Evolutionary conservation across 37 sponge, comb jelly and placozoan genomes (phyloP).

Genomic region (Halichondria panicea): DNA sequence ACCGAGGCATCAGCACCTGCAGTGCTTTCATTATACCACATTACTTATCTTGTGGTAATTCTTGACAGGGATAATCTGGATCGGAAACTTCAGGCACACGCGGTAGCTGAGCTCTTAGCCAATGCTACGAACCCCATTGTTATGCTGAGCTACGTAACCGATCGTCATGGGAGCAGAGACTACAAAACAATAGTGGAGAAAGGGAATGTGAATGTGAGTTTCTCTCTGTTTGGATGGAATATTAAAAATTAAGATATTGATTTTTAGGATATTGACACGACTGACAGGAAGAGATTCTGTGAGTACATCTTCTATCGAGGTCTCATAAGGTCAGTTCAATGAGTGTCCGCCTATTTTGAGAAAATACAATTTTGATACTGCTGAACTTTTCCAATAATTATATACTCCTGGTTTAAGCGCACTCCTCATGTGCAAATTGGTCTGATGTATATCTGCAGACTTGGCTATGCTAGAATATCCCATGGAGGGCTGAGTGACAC

Average conservation of each 20-base stretch:
- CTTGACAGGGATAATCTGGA: slow-evolving; percentile 30
- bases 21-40: too few relatives aligned
- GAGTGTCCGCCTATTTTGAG: background rate
- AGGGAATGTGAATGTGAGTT: slow-evolving; percentile 43
- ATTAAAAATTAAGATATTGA: background rate
- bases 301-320: slow-evolving; percentile 59
- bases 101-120: slow-evolving; percentile 7
- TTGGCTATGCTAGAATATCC: slow-evolving; percentile 42
- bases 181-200: slow-evolving; percentile 10
- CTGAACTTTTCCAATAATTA: background rate
- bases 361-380: background rate
- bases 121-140: slow-evolving; percentile 14
- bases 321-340: slow-evolving; percentile 43
- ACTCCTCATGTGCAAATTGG: background rate
- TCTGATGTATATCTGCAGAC: background rate
- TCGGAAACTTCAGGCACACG: slow-evolving; percentile 37
- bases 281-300: slow-evolving; percentile 51
- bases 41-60: background rate
- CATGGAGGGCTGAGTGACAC: slow-evolving; percentile 49
- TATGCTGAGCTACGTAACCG: slow-evolving; percentile 44
- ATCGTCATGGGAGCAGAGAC: slow-evolving; percentile 20
- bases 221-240: background rate
- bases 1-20: too few relatives aligned
- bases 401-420: background rate
- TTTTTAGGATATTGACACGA: slow-evolving; percentile 57